phyloP scores from a whole-genome alignment of 1,140 invertebrate genomes.

The Eupeodes corollae region DNA sequence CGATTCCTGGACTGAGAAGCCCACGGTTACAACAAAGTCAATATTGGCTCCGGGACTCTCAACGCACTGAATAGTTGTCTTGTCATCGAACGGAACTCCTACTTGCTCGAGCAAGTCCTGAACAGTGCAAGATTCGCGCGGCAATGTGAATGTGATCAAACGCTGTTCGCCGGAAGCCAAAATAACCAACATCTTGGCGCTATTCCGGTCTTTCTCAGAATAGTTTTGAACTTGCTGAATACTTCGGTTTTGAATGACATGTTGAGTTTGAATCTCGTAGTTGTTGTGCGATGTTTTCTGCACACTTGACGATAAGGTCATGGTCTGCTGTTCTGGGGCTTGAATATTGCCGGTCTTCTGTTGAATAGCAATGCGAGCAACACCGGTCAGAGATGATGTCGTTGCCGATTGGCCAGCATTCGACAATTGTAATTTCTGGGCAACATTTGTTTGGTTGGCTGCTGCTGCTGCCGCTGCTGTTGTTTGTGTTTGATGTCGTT shows the following conservation, averaged over 20 bases:
- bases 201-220: constrained; percentile 41
- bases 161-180: constrained; percentile 60
- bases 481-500: constrained; percentile 1
- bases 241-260: constrained; percentile 29
- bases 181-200: constrained; percentile 63
- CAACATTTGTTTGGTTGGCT: constrained; percentile 2
- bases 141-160: constrained; percentile 64
- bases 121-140: constrained; percentile 65
- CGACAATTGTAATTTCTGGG: constrained; percentile 2
- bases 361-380: constrained; percentile 9
- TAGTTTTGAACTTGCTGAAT: constrained; percentile 15
- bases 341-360: constrained; percentile 5
- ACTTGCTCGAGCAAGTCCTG: constrained; percentile 68
- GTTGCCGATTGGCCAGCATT: not conserved
- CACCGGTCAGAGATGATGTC: not conserved
- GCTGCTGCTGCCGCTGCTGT: no score
- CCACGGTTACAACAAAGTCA: constrained; percentile 62
- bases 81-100: constrained; percentile 47
- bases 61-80: constrained; percentile 56
- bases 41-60: constrained; percentile 56
- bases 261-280: constrained; percentile 33
- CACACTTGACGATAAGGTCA: constrained; percentile 18
- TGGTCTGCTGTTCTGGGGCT: no score
- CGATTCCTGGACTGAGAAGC: constrained; percentile 35
- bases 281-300: constrained; percentile 33